A percentile compares a stretch with the other conserved stretches of the same genome.
phyloP scores from a whole-genome alignment of 1,140 invertebrate genomes.

The Parasteatoda tepidariorum region DNA sequence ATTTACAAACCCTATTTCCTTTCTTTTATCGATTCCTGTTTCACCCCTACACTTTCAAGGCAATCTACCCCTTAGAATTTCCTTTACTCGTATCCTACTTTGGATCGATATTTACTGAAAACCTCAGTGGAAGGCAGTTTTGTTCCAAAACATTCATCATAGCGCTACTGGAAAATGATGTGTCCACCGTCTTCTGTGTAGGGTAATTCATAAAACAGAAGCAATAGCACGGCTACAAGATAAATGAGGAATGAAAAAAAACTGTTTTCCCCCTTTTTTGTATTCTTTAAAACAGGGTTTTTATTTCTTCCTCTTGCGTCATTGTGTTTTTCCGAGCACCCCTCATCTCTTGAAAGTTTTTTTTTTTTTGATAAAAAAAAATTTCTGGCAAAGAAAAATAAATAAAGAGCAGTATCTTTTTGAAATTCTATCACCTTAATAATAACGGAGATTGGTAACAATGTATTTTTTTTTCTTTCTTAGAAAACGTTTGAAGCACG shows the following conservation, averaged over 20 bases:
- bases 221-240: conserved; percentile 47
- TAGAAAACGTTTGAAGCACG: too few species aligned
- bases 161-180: conserved; percentile 59
- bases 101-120: conserved; percentile 53
- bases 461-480: too few species aligned
- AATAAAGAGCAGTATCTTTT: conserved; percentile 7
- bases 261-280: conserved; percentile 2
- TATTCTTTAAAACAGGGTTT: not conserved
- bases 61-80: not conserved
- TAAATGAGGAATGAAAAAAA: conserved; percentile 49
- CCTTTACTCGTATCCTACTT: conserved; percentile 1
- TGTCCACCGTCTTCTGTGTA: conserved; percentile 49
- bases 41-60: conserved; percentile 19
- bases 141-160: conserved; percentile 56
- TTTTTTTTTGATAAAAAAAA: too few species aligned
- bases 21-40: conserved; percentile 47
- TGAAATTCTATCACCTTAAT: conserved; percentile 44
- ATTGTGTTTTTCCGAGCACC: not conserved
- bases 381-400: too few species aligned
- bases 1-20: conserved; percentile 60
- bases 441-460: conserved; percentile 45
- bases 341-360: too few species aligned
- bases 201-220: conserved; percentile 58
- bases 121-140: not conserved
- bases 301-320: conserved; percentile 29